Conservation (phyloP, 2,113 vertebrate genomes). For the Benthochromis sp. region DNA sequence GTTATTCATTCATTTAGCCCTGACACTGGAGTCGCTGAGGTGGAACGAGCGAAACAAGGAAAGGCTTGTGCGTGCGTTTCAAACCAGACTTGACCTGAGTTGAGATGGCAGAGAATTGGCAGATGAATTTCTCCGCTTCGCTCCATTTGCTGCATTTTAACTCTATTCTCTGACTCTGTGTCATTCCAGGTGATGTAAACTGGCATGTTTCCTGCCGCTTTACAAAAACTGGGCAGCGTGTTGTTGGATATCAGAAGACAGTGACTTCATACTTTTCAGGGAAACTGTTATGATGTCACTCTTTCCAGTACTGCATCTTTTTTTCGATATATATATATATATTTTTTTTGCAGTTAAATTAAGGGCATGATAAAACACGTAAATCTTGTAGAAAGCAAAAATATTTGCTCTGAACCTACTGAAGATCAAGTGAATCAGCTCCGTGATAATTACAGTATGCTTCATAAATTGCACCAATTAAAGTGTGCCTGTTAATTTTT, state of each 20-base stretch:
- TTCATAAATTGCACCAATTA: background rate
- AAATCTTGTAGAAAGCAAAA: background rate
- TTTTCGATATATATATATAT: background rate
- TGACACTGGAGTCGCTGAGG: conserved; percentile 12
- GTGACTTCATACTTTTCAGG: background rate
- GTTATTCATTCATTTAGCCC: conserved; percentile 37
- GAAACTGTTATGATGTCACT: conserved; percentile 3
- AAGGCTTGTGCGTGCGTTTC: conserved; percentile 1
- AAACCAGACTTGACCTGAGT: background rate
- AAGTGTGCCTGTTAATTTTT: background rate
- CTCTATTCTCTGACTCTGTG: conserved; percentile 12
- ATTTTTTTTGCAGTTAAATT: background rate
- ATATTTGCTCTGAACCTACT: fast-evolving
- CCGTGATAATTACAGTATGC: fast-evolving
- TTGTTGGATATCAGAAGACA: background rate
- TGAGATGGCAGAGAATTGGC: conserved; percentile 32
- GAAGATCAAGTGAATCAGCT: background rate
- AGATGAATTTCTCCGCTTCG: conserved; percentile 20
- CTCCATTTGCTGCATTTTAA: conserved; percentile 15
- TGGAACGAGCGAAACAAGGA: conserved; percentile 33
- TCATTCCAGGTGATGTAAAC: conserved; percentile 42
- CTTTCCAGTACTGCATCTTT: background rate
- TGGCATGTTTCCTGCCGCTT: conserved; percentile 26
- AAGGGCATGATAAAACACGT: background rate
- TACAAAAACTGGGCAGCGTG: conserved; percentile 8